phyloP scores from a whole-genome alignment of 1,140 invertebrate genomes.

The Apis cerana region DNA sequence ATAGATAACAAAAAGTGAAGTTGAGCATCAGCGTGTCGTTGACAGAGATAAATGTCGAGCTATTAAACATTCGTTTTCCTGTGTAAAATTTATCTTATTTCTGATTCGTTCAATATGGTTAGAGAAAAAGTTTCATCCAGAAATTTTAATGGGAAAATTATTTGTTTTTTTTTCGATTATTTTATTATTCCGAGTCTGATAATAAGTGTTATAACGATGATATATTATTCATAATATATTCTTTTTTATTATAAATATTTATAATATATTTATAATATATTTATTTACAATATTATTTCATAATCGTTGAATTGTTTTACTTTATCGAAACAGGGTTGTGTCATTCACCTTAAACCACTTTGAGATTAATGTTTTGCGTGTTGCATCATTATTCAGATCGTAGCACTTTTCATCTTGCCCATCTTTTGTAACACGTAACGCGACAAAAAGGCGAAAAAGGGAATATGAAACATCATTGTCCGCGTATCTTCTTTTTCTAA shows the following conservation, averaged over 20 bases:
- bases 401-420: neutral
- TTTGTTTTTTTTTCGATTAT: neutral
- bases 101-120: neutral
- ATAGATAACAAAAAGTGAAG: neutral
- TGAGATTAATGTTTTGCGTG: neutral
- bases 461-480: slow-evolving; percentile 2
- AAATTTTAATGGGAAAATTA: neutral
- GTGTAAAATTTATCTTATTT: neutral
- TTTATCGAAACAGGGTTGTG: neutral
- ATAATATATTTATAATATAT: too few relatives aligned
- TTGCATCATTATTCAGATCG: neutral
- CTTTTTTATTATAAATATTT: too few relatives aligned
- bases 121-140: neutral
- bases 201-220: neutral
- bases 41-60: neutral
- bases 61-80: slow-evolving; percentile 5
- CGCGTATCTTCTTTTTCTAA: neutral
- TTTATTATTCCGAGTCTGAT: too few relatives aligned
- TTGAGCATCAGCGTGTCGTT: neutral
- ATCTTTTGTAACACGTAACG: neutral
- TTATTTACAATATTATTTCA: neutral
- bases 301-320: neutral
- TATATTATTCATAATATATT: too few relatives aligned
- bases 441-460: neutral
- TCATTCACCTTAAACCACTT: neutral